phyloP scores from a whole-genome alignment of 2,113 vertebrate genomes.

The Aegithalos caudatus region DNA sequence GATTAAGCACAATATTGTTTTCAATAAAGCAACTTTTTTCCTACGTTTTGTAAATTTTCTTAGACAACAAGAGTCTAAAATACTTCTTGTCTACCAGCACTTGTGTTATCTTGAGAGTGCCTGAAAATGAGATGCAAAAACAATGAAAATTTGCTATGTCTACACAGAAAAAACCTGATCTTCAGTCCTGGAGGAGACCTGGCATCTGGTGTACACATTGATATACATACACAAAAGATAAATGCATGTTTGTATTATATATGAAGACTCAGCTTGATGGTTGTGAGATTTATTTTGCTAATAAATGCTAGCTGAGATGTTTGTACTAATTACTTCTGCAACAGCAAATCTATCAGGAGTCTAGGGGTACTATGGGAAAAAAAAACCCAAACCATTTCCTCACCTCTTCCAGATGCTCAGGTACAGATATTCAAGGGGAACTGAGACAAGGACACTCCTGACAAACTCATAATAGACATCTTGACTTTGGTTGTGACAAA shows the following conservation, averaged over 20 bases:
- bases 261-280: not conserved
- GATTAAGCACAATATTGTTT: not conserved
- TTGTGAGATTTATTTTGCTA: not conserved
- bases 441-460: not conserved
- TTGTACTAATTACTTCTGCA: not conserved
- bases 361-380: not conserved
- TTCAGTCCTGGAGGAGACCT: not conserved
- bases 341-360: not conserved
- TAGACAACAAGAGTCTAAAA: not conserved
- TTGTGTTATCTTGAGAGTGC: not conserved
- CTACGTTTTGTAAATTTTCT: not conserved
- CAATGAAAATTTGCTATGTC: not conserved
- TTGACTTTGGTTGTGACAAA: not conserved
- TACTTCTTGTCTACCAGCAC: not conserved
- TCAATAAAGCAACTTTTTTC: conserved; percentile 36
- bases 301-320: not conserved
- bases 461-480: not conserved
- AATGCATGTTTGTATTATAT: not conserved
- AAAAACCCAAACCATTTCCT: not conserved
- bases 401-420: not conserved
- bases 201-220: not conserved
- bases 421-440: not conserved
- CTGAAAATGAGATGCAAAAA: not conserved
- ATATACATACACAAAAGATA: not conserved
- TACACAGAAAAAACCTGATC: not conserved